phyloP scores from a whole-genome alignment of 2,797 vertebrate species.

The Petrocephalus schoutedeni region DNA sequence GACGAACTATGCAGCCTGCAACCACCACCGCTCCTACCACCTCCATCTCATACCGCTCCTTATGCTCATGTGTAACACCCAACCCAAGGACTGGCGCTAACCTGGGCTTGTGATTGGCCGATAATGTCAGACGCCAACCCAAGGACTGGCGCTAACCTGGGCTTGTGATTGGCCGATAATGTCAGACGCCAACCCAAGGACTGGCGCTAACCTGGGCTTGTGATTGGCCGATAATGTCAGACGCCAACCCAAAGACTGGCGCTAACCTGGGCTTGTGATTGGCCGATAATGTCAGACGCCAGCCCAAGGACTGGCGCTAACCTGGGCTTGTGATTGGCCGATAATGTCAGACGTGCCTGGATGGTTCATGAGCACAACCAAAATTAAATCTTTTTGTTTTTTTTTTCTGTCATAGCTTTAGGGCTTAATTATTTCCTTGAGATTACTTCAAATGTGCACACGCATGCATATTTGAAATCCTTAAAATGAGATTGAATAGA shows the following conservation, averaged over 20 bases:
- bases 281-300: too few species aligned
- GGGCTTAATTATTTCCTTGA: conserved; percentile 30
- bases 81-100: neutral
- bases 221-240: conserved; percentile 26
- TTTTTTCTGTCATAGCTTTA: conserved; percentile 16
- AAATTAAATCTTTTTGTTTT: conserved; percentile 25
- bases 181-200: neutral
- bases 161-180: conserved; percentile 25
- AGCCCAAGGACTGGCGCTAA: neutral
- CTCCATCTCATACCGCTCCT: neutral
- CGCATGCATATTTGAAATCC: conserved; percentile 22
- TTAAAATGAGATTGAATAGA: conserved; percentile 29
- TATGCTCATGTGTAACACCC: neutral
- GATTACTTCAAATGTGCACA: conserved; percentile 25
- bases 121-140: neutral
- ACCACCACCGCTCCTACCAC: neutral
- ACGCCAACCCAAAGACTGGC: too few species aligned
- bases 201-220: neutral
- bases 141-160: neutral
- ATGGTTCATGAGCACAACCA: conserved; percentile 28
- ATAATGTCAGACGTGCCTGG: conserved; percentile 19
- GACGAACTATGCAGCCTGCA: neutral
- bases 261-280: too few species aligned
- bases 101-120: conserved; percentile 26
- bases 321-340: conserved; percentile 25